These are phyloP conservation scores for Ectemnius continuus DNA, from an alignment of 2,888 invertebrate genomes.

Conservation along the genomic window DNA sequence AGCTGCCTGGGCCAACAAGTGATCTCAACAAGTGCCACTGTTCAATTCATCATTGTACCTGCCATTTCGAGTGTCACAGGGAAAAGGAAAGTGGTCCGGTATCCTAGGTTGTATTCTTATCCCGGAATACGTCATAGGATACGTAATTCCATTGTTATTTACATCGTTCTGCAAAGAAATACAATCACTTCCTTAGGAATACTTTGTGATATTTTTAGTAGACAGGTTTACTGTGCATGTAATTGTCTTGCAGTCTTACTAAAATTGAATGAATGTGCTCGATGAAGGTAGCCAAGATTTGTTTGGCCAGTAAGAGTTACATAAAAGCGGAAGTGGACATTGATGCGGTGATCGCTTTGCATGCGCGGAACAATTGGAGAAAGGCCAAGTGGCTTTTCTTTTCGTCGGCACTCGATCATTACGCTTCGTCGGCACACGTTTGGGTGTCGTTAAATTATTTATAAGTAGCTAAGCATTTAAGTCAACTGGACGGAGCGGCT, in stretches of 20 bases:
- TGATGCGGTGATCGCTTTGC: slow-evolving; percentile 39
- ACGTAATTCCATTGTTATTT: slow-evolving; percentile 62
- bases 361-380: slow-evolving; percentile 46
- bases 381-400: slow-evolving; percentile 50
- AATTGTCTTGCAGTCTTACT: background rate
- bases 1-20: background rate
- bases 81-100: slow-evolving; percentile 69
- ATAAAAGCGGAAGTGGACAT: slow-evolving; percentile 43
- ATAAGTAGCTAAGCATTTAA: slow-evolving; percentile 52
- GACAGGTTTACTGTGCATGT: too few species aligned
- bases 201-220: background rate
- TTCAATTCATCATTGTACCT: slow-evolving; percentile 65
- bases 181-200: background rate
- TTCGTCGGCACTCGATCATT: slow-evolving; percentile 18
- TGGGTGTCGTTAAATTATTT: slow-evolving; percentile 37
- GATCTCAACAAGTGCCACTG: background rate
- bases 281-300: background rate
- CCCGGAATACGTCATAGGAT: slow-evolving; percentile 61
- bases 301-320: slow-evolving; percentile 20
- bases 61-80: slow-evolving; percentile 71
- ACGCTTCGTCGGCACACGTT: slow-evolving; percentile 5
- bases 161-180: slow-evolving; percentile 58
- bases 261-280: background rate
- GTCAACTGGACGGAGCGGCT: slow-evolving; percentile 12
- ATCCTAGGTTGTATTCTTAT: slow-evolving; percentile 70